Evolutionary conservation across 2,888 invertebrate species (phyloP), one percentile per base, ranked within the genome.

Genomic region (Cephus rjabovi): DNA sequence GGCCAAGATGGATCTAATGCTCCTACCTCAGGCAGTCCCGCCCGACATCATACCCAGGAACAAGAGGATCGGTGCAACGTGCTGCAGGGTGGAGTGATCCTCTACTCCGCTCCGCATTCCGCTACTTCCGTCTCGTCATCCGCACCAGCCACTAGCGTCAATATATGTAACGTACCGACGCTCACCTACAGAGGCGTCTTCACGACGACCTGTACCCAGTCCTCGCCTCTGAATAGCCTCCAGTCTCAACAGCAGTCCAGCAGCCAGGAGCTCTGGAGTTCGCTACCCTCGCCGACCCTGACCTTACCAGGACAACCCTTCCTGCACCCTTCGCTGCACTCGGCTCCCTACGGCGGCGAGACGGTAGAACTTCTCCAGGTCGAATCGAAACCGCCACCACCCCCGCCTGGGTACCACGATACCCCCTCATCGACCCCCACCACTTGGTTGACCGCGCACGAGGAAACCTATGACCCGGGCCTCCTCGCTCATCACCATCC

Each of bases 141-240:
- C 11, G 84, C 85, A 12, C 88, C 90, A 6, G 84, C 85, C 12
- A 88, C 89, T 30, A 88, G 87, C 81, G 88, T 90, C 75, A 93
- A 93, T 91, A 93, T 93, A 88, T 93, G 89, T 83, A 90, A 89
- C 79, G 88, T 90, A 23, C 90, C 91, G 6, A 90, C 91, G 40
- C 77, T 91, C 71, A 90, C 93, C 86, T 95, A 95, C 92, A 94
- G 95, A 83, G 95, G 95, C 80, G 94, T 95, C 80, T 96, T 96
- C 92, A 95, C 96, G 83, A 95, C 96, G 79, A 94, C 95, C 91
- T 82, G 93, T 92, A 83, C 93, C 94, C 87, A 95, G 93, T 87
- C 96, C 94, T 91, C 97, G 95, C 96, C 94, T 85, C 92, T 82
- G 91, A 95, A 89, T 90, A 91, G 93, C 86, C 93, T 89, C 34